These are phyloP conservation scores for Harlomillsia oculata DNA, from an alignment of 1,140 invertebrate genomes.

Conservation along the genomic window DNA sequence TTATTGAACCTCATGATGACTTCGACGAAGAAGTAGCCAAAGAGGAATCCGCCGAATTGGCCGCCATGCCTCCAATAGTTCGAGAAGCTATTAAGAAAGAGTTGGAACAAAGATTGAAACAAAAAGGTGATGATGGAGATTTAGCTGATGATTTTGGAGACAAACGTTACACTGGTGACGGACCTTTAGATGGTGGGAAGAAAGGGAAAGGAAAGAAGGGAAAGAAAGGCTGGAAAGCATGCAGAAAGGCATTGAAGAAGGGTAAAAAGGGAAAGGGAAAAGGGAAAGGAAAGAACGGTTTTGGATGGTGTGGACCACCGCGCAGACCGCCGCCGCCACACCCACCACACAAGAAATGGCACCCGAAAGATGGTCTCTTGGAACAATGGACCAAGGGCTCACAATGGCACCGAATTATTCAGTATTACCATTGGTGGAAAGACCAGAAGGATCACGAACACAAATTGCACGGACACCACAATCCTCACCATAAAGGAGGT, in stretches of 20 bases:
- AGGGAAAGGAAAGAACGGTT: background rate
- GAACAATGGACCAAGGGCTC: conserved; percentile 8
- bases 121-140: too few relatives aligned
- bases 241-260: too few relatives aligned
- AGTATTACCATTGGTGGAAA: background rate
- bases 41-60: background rate
- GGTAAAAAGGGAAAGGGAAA: background rate
- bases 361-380: conserved; percentile 1
- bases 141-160: too few relatives aligned
- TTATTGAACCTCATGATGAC: background rate
- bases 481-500: background rate
- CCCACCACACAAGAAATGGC: background rate
- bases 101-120: too few relatives aligned
- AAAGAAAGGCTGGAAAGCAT: too few relatives aligned
- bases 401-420: conserved; percentile 2
- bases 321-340: conserved; percentile 1
- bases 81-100: too few relatives aligned
- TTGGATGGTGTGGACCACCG: background rate
- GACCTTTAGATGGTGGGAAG: background rate
- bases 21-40: background rate
- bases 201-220: background rate
- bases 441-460: background rate
- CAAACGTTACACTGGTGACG: too few relatives aligned
- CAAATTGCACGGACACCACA: background rate
- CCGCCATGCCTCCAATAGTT: too few relatives aligned